Percentiles rank a stretch among this genome's conserved stretches.
Evolutionary conservation across 1,140 invertebrate genomes (phyloP).

Genomic region (Sitodiplosis mosellana): DNA sequence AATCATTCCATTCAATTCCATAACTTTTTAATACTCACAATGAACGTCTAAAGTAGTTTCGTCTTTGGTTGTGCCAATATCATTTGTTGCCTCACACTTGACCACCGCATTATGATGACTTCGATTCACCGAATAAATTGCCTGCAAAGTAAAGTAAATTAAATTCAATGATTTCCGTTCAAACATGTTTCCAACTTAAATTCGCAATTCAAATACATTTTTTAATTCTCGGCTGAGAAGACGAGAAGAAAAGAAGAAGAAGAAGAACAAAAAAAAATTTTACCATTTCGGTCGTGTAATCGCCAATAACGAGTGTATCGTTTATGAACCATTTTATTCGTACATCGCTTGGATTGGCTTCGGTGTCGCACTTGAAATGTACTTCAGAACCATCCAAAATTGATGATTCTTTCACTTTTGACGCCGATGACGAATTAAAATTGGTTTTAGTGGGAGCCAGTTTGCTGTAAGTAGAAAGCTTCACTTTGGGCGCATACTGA

Average conservation of each 20-base stretch:
- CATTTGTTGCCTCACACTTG: constrained; percentile 63
- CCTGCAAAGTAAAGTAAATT: constrained; percentile 8
- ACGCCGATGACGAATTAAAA: constrained; percentile 27
- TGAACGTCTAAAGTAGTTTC: constrained; percentile 52
- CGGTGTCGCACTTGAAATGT: constrained; percentile 50
- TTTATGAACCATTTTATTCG: constrained; percentile 55
- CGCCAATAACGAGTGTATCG: constrained; percentile 41
- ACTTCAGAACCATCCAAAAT: constrained; percentile 58
- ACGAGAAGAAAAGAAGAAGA: too few relatives aligned
- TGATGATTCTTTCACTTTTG: constrained; percentile 41
- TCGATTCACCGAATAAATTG: constrained; percentile 46
- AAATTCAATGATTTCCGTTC: too few relatives aligned
- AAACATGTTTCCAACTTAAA: too few relatives aligned
- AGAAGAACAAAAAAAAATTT: constrained; percentile 7
- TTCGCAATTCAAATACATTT: too few relatives aligned
- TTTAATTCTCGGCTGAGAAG: too few relatives aligned
- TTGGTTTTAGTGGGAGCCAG: constrained; percentile 7
- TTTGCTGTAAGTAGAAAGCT: constrained; percentile 7
- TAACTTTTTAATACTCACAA: constrained; percentile 34
- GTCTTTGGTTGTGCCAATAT: constrained; percentile 55
- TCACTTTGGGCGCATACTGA: constrained; percentile 73
- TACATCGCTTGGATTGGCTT: constrained; percentile 54
- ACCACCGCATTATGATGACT: constrained; percentile 54
- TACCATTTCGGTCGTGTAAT: constrained; percentile 38
- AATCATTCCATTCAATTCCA: background rate